A percentile compares a stretch with the other conserved stretches of the same genome.
Evolutionary conservation across 2,113 vertebrate genomes (phyloP).

Genomic region (Alosa alosa): DNA sequence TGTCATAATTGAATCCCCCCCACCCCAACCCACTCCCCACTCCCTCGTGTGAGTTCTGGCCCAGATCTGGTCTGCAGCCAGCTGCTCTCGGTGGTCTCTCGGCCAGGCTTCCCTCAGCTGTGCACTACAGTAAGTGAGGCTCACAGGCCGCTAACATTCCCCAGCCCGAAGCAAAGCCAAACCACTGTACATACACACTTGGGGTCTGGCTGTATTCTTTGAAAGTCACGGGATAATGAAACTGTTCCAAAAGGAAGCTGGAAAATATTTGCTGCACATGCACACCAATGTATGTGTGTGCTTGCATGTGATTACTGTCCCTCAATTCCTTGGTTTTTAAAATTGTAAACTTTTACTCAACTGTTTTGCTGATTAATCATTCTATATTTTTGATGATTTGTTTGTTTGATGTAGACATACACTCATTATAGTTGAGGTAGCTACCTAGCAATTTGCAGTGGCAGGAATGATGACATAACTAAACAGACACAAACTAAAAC

Average conservation of each 20-base stretch:
- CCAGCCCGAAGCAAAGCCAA: neutral
- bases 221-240: constrained; percentile 8
- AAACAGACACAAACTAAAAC: too few species aligned
- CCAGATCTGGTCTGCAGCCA: neutral
- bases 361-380: neutral
- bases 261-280: constrained; percentile 7
- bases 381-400: neutral
- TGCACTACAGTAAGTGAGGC: constrained; percentile 31
- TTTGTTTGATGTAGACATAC: neutral
- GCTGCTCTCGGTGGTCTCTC: neutral
- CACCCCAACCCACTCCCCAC: too few species aligned
- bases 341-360: neutral
- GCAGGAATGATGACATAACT: too few species aligned
- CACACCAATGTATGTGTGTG: neutral
- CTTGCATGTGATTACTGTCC: neutral
- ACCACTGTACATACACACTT: constrained; percentile 14
- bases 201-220: neutral
- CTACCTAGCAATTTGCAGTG: neutral
- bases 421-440: neutral
- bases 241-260: neutral
- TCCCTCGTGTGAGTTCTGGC: neutral
- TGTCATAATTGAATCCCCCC: constrained; percentile 36
- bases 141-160: constrained; percentile 36
- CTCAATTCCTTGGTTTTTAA: neutral
- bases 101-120: constrained; percentile 39